Base-by-base conservation (phyloP, 2,888 invertebrate species). In the Drosophila paranaensis region DNA sequence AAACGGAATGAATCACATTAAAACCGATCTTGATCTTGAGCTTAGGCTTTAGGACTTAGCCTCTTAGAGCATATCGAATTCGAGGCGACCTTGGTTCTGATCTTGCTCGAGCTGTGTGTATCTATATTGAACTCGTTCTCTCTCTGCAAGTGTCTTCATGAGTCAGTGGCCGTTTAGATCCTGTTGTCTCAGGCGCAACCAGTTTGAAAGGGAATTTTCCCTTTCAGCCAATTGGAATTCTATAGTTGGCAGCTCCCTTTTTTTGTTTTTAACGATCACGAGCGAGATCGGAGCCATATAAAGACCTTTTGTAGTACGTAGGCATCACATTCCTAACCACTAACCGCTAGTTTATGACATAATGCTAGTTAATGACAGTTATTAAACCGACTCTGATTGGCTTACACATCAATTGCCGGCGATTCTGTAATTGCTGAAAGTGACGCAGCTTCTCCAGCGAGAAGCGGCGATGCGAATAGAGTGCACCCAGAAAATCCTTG, bases 391-490 rank as follows among this genome's bases (percentile, higher is more conserved):
- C 61, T 39, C 40, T 30, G 16, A 46, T 63, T 55, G 37, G 70
- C 85, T 85, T 83, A 83, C 82, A 82, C 62, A 82, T 71, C 53
- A 77, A 27, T 60, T 83, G 85, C 6, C 72, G 75, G n/a, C 77
- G 82, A 70, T 70, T 71, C 37, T 71, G 79, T 62, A 76, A 50
- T 40, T 69, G 71, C 53, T 83, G 75, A 16, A 79, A 82, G 51
- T 79, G 74, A 9, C 75, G 72, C 48, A 84, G 51, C 58, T 83
- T 84, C 55, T 88, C 84, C 40, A 85, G 68, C 3, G 87, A 89
- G 70, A 81, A 79, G 39, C 85, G 81, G 8, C 85, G 83, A 14
- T 79, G 73, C 33, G 74, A 56, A 48, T 82, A 79, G 57, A 85
- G 64, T 5, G 78, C 75, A 16, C 74, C 79, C n/a, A 90, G 55